Percentiles rank a stretch among this genome's conserved stretches.
phyloP scores from a whole-genome alignment of 2,113 vertebrate genomes.

The Strix aluco region DNA sequence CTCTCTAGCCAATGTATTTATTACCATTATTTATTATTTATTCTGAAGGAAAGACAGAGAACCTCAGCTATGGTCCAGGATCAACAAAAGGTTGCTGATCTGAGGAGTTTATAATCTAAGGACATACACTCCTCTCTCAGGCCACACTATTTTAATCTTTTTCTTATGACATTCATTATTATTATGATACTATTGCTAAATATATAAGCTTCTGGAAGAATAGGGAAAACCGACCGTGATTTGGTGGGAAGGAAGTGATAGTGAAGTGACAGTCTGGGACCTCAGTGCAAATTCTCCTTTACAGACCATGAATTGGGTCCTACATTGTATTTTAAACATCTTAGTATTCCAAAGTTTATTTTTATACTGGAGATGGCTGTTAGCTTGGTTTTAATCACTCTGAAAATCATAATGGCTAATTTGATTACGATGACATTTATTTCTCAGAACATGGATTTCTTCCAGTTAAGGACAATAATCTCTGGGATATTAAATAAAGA shows the following conservation, averaged over 20 bases:
- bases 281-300: background rate
- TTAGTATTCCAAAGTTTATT: background rate
- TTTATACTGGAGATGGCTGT: background rate
- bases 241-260: background rate
- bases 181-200: background rate
- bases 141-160: background rate
- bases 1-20: background rate
- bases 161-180: background rate
- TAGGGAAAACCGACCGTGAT: background rate
- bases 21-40: constrained; percentile 17
- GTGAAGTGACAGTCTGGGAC: background rate
- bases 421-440: background rate
- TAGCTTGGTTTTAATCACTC: background rate
- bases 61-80: background rate
- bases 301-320: background rate
- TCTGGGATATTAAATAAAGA: background rate
- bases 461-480: background rate
- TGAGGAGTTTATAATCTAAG: background rate
- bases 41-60: background rate
- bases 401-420: background rate
- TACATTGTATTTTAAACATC: background rate
- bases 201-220: background rate
- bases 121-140: accelerated
- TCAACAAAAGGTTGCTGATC: background rate
- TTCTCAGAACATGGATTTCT: background rate